phyloP scores from a whole-genome alignment of 2,797 vertebrate genomes.

The Knipowitschia caucasica region DNA sequence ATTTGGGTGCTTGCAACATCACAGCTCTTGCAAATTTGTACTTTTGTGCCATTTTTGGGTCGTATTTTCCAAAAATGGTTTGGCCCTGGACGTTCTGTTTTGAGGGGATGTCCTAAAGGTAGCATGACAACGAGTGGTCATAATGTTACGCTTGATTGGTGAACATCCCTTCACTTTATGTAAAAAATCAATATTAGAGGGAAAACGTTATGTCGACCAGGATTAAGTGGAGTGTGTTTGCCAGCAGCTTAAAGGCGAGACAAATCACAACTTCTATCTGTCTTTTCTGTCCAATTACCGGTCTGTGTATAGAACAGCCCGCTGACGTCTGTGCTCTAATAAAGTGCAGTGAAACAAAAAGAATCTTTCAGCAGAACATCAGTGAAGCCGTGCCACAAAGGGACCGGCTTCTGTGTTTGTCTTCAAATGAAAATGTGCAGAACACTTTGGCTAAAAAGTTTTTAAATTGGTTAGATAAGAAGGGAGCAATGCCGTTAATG shows the following conservation, averaged over 20 bases:
- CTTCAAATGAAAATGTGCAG: slow-evolving; percentile 38
- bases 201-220: slow-evolving; percentile 18
- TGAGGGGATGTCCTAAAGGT: background rate
- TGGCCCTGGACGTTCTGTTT: too few relatives aligned
- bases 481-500: slow-evolving; percentile 46
- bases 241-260: slow-evolving; percentile 48
- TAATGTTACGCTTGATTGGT: background rate
- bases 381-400: slow-evolving; percentile 36
- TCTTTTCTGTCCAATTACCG: slow-evolving; percentile 54
- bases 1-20: background rate
- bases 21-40: background rate
- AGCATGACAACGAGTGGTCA: background rate
- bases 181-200: slow-evolving; percentile 38
- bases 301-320: slow-evolving; percentile 42
- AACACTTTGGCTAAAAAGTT: slow-evolving; percentile 50
- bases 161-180: slow-evolving; percentile 16
- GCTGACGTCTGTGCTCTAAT: slow-evolving; percentile 58
- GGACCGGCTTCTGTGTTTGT: slow-evolving; percentile 32
- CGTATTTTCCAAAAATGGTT: too few relatives aligned
- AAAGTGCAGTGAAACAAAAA: slow-evolving; percentile 60
- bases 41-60: too few relatives aligned
- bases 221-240: slow-evolving; percentile 41
- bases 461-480: slow-evolving; percentile 53
- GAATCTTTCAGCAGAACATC: slow-evolving; percentile 47
- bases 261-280: slow-evolving; percentile 50